These are phyloP conservation scores for western clawed frog (Xenopus tropicalis) DNA, from an alignment of 2,113 vertebrate genomes.

Conservation along the genomic window DNA sequence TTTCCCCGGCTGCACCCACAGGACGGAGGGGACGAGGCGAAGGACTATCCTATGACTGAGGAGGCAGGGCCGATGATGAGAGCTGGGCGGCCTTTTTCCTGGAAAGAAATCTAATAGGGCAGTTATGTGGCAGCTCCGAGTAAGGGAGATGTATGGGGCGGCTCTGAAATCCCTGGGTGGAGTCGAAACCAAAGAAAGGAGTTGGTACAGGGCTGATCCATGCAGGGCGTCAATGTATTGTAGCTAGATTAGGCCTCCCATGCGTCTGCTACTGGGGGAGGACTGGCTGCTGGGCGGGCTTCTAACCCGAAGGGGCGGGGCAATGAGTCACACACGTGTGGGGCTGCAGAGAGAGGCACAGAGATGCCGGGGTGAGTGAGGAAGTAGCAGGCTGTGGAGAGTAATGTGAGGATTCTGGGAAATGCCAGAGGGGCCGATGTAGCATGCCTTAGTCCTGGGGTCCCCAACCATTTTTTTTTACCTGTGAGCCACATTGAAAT, in stretches of 20 bases:
- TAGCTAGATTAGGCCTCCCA: neutral
- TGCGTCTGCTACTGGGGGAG: neutral
- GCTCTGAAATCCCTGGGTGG: neutral
- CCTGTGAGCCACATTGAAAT: too few relatives aligned
- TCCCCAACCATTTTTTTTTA: too few relatives aligned
- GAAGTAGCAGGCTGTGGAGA: neutral
- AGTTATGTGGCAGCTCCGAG: neutral
- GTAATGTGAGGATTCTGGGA: neutral
- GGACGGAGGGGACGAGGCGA: neutral
- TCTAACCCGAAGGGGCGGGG: too few relatives aligned
- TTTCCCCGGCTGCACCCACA: constrained; percentile 55
- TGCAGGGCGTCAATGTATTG: neutral
- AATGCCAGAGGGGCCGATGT: too few relatives aligned
- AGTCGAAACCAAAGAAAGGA: neutral
- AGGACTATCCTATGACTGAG: too few relatives aligned
- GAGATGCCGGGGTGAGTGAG: neutral
- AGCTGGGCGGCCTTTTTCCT: neutral
- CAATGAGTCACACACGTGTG: neutral
- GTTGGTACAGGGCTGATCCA: neutral
- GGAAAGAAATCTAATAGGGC: neutral
- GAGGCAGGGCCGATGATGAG: neutral
- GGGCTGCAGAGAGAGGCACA: neutral
- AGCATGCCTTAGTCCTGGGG: too few relatives aligned
- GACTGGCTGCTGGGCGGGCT: neutral
- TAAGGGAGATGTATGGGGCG: neutral